phyloP scores from a whole-genome alignment of 2,888 invertebrate species.

The Agonopterix subpropinquella region DNA sequence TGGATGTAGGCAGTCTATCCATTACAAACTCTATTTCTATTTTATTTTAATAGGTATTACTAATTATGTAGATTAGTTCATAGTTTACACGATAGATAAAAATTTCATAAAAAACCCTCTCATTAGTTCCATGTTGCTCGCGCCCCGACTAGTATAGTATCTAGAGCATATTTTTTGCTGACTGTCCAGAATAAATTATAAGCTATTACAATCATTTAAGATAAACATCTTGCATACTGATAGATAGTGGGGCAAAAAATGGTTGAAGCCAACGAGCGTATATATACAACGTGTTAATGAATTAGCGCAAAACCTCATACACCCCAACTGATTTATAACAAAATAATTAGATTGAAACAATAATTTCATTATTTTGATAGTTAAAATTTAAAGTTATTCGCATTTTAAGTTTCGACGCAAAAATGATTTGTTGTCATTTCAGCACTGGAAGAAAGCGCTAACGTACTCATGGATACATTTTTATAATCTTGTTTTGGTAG shows the following conservation, averaged over 20 bases:
- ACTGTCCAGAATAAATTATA: conserved; percentile 53
- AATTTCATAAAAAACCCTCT: conserved; percentile 33
- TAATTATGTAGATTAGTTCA: conserved; percentile 28
- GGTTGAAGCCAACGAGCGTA: not conserved
- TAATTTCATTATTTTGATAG: no score
- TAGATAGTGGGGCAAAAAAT: conserved; percentile 32
- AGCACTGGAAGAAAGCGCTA: no score
- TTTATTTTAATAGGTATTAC: conserved; percentile 10
- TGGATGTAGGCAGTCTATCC: not conserved
- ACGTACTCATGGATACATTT: no score
- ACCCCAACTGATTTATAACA: no score
- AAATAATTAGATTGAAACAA: no score
- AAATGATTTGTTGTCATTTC: no score
- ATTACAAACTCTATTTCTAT: not conserved
- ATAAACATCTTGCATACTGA: conserved; percentile 55
- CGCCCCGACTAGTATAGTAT: conserved; percentile 14
- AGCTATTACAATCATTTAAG: conserved; percentile 65
- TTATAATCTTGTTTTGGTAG: no score
- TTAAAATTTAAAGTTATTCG: no score
- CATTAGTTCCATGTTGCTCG: conserved; percentile 24
- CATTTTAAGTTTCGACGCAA: no score
- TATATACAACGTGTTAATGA: no score
- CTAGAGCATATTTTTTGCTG: conserved; percentile 35
- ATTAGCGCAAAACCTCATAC: no score
- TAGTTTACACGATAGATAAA: conserved; percentile 24